Evolutionary conservation across 2,888 invertebrate genomes (phyloP).

Genomic region (Girardia tigrina): DNA sequence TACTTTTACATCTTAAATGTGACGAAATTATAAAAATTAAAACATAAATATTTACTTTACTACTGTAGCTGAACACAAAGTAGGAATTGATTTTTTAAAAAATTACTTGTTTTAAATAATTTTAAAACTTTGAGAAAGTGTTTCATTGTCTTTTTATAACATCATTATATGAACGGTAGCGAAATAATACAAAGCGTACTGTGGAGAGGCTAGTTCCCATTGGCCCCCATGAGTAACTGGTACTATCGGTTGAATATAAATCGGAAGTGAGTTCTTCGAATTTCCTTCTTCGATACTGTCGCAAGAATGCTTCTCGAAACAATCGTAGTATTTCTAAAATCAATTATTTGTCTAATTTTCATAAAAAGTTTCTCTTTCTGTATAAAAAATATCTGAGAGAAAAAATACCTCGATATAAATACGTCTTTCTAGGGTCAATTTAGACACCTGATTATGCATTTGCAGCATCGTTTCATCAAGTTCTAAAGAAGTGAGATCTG

Average conservation of each 20-base stretch:
- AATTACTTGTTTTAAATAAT: too few species aligned
- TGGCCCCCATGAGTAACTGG: neutral
- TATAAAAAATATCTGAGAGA: neutral
- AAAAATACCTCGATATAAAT: slow-evolving; percentile 9
- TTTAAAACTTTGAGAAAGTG: too few species aligned
- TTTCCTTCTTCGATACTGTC: neutral
- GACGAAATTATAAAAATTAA: too few species aligned
- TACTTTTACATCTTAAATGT: too few species aligned
- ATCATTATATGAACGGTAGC: too few species aligned
- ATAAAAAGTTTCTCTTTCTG: neutral
- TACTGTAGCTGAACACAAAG: too few species aligned
- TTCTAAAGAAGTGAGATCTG: neutral
- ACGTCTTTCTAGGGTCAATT: neutral
- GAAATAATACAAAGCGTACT: neutral
- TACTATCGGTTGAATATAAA: neutral
- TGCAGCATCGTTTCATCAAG: neutral
- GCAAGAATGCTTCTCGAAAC: neutral
- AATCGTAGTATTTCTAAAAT: neutral
- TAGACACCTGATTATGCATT: neutral
- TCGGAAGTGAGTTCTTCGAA: neutral
- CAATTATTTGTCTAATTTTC: neutral
- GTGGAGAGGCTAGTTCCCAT: neutral
- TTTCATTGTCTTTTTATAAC: too few species aligned
- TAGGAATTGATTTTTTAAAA: too few species aligned
- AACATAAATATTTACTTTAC: too few species aligned